Base-by-base conservation (phyloP, 2,888 invertebrate species). In the Hydrotaea diabolus region DNA sequence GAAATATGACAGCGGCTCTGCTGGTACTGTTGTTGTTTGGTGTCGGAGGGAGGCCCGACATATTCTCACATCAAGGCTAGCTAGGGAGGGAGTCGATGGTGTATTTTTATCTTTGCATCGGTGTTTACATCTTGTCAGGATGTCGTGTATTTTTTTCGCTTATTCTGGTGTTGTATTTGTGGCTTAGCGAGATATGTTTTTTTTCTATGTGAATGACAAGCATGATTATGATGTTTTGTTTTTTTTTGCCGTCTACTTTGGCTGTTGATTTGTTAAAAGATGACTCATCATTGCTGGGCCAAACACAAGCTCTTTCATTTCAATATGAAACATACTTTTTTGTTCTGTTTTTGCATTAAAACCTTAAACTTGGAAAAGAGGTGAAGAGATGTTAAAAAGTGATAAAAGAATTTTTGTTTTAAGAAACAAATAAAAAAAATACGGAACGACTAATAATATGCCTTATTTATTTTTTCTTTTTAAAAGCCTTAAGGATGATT, bases 211-310 rank as follows among this genome's bases (percentile, higher is more conserved):
- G 7, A 4, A n/a, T 49, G 55, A 2, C 43, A 39, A 11, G 55
- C 75, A n/a, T 66, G 43, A 53, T 64, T 55, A 46, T 53, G 43
- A 19, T 80, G 77, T 31, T 2, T 4, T 31, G 66, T 19, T 5
- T 66, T 43, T 66, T 39, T 66, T 66, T 66, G n/a, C 36, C 9
- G 39, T 43, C 19, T 66, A 39, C 39, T 69, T 69, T 46, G 17
- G 5, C 23, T 21, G 23, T 39, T 39, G 26, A 66, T 43, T 66
- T 62, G 21, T 36, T 43, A 39, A 43, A 43, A 13, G 69, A 69
- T 69, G 69, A 69, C 19, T 69, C 69, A 69, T 69, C 69, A 46
- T 39, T 69, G 69, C 39, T 39, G 39, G 7, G 5, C 21, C 11
- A 57, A 21, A 21, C 57, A 57, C 57, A 57, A 23, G 26, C 59